Evolutionary conservation across 1,140 invertebrate genomes (phyloP).

Genomic region (Brachionus manjavacas): DNA sequence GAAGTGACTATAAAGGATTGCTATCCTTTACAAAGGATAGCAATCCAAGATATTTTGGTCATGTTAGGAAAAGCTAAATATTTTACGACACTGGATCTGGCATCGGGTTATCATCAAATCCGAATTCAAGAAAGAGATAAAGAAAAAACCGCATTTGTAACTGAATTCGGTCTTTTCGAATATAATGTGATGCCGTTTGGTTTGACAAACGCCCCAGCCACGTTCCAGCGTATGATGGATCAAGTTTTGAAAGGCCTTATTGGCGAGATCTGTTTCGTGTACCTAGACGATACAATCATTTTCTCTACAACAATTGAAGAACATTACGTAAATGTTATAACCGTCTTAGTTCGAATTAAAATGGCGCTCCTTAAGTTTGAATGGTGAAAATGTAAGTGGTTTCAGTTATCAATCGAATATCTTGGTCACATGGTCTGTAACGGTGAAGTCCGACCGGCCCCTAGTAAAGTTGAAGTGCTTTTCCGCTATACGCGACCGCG

Average conservation of each 20-base stretch:
- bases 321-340: background rate
- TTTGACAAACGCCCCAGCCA: conserved; percentile 21
- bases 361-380: background rate
- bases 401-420: background rate
- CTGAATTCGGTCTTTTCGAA: conserved; percentile 44
- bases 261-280: background rate
- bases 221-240: background rate
- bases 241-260: background rate
- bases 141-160: conserved; percentile 45
- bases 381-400: background rate
- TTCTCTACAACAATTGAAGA: background rate
- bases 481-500: too few relatives aligned
- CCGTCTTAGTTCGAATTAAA: background rate
- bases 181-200: conserved; percentile 44
- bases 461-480: too few relatives aligned
- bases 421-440: background rate
- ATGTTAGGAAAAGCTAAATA: background rate
- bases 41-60: conserved; percentile 46
- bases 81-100: conserved; percentile 43
- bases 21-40: conserved; percentile 43
- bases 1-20: conserved; percentile 41
- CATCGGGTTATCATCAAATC: conserved; percentile 19
- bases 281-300: conserved; percentile 17
- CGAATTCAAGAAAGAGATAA: conserved; percentile 15
- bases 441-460: too few relatives aligned